Conservation (phyloP, 2,888 invertebrate species). For the Acleris cristana region DNA sequence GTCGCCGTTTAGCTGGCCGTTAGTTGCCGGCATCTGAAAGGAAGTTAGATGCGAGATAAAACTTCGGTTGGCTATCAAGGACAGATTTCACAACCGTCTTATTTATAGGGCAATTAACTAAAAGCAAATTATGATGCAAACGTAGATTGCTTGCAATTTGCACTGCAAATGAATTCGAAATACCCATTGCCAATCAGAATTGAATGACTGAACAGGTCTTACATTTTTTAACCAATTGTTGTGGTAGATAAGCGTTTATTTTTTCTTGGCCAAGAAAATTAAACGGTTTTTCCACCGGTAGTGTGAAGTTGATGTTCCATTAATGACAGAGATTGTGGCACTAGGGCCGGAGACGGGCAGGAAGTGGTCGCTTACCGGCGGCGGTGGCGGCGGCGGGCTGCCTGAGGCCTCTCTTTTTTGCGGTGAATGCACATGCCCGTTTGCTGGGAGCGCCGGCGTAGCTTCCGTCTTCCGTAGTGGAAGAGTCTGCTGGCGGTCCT, state of each 20-base stretch:
- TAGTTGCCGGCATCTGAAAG: slow-evolving; percentile 67
- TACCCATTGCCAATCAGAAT: slow-evolving; percentile 14
- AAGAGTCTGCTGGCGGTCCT: slow-evolving; percentile 73
- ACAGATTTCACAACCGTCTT: slow-evolving; percentile 28
- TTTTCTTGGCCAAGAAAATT: not conserved
- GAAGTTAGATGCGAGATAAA: slow-evolving; percentile 28
- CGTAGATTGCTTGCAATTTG: slow-evolving; percentile 26
- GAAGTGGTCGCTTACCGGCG: slow-evolving; percentile 76
- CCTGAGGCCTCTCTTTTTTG: slow-evolving; percentile 57
- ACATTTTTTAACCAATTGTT: not conserved
- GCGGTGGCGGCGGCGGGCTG: slow-evolving; percentile 85
- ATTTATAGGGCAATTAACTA: slow-evolving; percentile 32
- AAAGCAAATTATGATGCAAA: slow-evolving; percentile 35
- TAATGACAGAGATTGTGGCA: not conserved
- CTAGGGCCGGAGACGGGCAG: not conserved
- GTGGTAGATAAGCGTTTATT: too few relatives aligned
- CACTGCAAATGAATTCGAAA: slow-evolving; percentile 25
- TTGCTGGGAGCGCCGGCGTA: slow-evolving; percentile 41
- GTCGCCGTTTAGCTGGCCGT: slow-evolving; percentile 66
- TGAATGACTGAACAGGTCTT: slow-evolving; percentile 1
- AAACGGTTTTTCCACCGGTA: not conserved
- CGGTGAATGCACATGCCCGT: slow-evolving; percentile 34
- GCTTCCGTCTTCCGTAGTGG: slow-evolving; percentile 59
- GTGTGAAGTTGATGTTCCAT: not conserved
- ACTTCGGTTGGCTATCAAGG: slow-evolving; percentile 34